A percentile compares a stretch with the other conserved stretches of the same genome.
Evolutionary conservation across 2,113 vertebrate genomes (phyloP).

Genomic region (Hylia prasina): DNA sequence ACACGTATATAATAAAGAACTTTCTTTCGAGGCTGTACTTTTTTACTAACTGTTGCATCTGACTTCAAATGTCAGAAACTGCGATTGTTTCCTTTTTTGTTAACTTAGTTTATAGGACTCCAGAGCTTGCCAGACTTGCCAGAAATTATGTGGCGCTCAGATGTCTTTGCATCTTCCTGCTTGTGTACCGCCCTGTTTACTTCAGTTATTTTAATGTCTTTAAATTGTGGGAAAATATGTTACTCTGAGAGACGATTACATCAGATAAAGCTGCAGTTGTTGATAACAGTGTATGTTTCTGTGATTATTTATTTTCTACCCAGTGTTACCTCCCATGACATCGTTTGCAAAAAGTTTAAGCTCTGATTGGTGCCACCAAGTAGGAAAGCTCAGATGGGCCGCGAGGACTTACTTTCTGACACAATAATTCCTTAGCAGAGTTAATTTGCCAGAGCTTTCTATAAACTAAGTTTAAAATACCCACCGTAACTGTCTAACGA

Average conservation of each 20-base stretch:
- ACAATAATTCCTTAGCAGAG: background rate
- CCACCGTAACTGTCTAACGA: background rate
- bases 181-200: background rate
- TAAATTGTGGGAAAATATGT: background rate
- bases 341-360: background rate
- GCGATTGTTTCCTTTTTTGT: background rate
- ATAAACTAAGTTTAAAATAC: background rate
- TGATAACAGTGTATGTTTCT: background rate
- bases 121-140: background rate
- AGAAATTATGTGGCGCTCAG: background rate
- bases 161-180: background rate
- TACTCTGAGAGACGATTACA: accelerated
- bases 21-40: background rate
- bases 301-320: background rate
- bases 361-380: background rate
- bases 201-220: background rate
- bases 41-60: background rate
- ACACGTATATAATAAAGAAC: background rate
- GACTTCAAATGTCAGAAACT: background rate
- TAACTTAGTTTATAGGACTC: background rate
- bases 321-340: background rate
- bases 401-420: background rate
- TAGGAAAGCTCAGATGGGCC: background rate
- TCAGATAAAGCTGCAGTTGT: background rate
- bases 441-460: background rate